Percentiles rank a stretch among this genome's conserved stretches.
Conservation (phyloP, 1,140 invertebrate species). For the Lucilia cuprina region DNA sequence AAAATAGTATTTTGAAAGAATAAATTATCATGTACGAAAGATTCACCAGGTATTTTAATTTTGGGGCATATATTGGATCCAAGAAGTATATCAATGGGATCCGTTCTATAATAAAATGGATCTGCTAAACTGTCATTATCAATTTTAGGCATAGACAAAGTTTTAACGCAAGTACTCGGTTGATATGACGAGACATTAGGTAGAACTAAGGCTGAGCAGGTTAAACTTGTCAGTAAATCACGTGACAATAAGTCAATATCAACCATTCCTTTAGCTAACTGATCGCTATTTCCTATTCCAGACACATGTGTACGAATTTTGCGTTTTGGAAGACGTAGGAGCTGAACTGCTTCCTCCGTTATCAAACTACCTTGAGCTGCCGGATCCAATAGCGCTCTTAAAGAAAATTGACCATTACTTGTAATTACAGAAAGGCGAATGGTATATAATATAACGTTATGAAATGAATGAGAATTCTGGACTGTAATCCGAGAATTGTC, state of each 20-base stretch:
- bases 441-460: background rate
- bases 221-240: too few relatives aligned
- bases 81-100: conserved; percentile 12
- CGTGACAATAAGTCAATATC: background rate
- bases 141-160: background rate
- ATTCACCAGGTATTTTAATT: too few relatives aligned
- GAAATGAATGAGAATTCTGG: background rate
- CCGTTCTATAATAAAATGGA: background rate
- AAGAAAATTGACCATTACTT: background rate
- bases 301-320: background rate
- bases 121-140: conserved; percentile 1
- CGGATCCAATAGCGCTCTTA: conserved; percentile 11
- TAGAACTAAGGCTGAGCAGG: conserved; percentile 10
- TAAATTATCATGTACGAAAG: background rate
- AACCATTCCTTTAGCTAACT: too few relatives aligned
- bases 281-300: background rate
- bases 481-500: too few relatives aligned
- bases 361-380: conserved; percentile 20
- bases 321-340: background rate
- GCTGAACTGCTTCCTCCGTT: background rate
- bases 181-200: background rate
- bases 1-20: conserved; percentile 21
- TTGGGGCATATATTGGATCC: too few relatives aligned
- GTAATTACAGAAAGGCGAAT: background rate
- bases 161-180: background rate